Evolutionary conservation across 1,140 invertebrate species (phyloP), one percentile per base, ranked within the genome.

Genomic region (Steinernema khuongi): DNA sequence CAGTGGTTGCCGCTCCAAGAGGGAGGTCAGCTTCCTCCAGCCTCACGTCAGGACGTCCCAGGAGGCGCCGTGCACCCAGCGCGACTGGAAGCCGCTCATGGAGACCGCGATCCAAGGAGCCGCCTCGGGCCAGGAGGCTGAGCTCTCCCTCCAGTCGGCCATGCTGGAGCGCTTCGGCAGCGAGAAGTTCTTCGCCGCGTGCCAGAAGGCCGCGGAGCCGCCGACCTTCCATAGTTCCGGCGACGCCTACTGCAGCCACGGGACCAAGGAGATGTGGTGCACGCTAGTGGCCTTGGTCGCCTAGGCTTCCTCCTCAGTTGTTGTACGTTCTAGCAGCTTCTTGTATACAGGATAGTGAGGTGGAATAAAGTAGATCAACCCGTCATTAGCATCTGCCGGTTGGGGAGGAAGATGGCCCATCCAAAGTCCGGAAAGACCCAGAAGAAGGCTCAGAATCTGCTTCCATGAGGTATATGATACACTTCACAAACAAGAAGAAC

Each of bases 181-280:
- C 50, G 50, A 60, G 50, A 60, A 60, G 50, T 60, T 60, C 50
- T 60, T 60, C 50, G 50, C 26, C 26, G 14, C 22, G 14, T 60
- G 50, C 26, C 50, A 60, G 50, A 7, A 4, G 22, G 50, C 7
- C 22, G 50, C 50, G 19, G 7, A 7, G 50, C 2, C 50, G 50
- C 11, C 11, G 4, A 14, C 14, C 7, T 60, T 60, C 50, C 4
- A n/a, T 22, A 17, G 14, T 7, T n/a, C 14, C 22, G 50, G 50
- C 2, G 19, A 60, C 19, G 50, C 50, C 14, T 60, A 60, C 22
- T 60, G 50, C 22, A 22, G 50, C 7, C 50, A 60, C 22, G 50
- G 50, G 26, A 60, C 14, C 14, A 22, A 7, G 4, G 19, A 60
- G 26, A 26, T 60, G 4, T 60, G 50, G 50, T 60, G 50, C 22